These are phyloP conservation scores for Patiria pectinifera DNA, from an alignment of 53 echinoderm and acorn worm genomes.

Conservation along the genomic window DNA sequence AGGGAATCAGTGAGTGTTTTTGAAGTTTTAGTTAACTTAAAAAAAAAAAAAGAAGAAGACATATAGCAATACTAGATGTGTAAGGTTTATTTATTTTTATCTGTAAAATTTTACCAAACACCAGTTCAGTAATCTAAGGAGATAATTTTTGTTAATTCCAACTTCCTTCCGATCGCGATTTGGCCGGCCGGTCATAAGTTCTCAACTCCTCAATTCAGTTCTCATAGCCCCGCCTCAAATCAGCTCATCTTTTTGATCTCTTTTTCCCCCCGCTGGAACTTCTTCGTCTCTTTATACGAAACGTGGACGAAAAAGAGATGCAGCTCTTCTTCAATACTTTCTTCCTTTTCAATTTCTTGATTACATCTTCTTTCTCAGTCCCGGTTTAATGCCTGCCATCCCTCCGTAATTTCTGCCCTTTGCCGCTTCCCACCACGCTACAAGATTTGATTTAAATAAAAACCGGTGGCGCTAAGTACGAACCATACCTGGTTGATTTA, in stretches of 20 bases:
- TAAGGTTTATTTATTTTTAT: too few relatives aligned
- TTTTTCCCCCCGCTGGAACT: background rate
- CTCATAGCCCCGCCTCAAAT: too few relatives aligned
- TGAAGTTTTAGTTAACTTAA: too few relatives aligned
- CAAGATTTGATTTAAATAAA: conserved; percentile 29
- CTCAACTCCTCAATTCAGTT: too few relatives aligned
- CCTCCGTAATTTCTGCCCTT: background rate
- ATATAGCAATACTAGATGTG: too few relatives aligned
- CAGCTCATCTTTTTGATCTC: background rate
- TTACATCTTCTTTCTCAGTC: background rate
- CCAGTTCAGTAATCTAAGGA: too few relatives aligned
- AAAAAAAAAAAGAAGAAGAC: too few relatives aligned
- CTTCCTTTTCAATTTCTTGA: background rate
- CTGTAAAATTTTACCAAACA: too few relatives aligned
- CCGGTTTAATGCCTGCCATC: conserved; percentile 11
- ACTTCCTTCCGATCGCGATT: too few relatives aligned
- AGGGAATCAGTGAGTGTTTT: too few relatives aligned
- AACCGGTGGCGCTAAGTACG: conserved; percentile 36
- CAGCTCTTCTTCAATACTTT: background rate
- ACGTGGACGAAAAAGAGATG: background rate
- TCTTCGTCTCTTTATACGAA: background rate
- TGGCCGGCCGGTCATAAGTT: too few relatives aligned
- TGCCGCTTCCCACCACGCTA: background rate
- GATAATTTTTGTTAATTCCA: too few relatives aligned
- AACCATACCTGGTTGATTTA: background rate